Base-by-base conservation (phyloP, 2,797 vertebrate genomes). In the Clarias fuscus region DNA sequence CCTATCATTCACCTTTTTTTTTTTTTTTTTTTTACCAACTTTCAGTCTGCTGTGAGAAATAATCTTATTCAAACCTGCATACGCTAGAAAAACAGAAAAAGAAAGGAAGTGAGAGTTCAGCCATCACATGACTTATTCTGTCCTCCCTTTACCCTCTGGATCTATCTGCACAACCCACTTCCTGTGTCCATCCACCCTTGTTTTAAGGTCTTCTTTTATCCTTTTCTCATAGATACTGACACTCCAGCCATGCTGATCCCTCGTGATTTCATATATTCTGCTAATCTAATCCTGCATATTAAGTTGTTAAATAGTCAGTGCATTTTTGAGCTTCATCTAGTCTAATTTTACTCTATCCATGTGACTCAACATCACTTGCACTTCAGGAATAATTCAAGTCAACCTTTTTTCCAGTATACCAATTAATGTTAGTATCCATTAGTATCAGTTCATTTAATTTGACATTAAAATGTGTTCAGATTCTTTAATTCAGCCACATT, bases 271-370 rank as follows among this genome's bases (percentile, higher is more conserved):
- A 88, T 84, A 94, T 95, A 92, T 92, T 90, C 91, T 82, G 72
- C 91, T 86, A 94, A 95, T 95, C 90, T 33, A 92, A 93, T 95
- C 92, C 73, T 89, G 89, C 65, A 61, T 61, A 78, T 94, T 93
- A 92, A 79, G 78, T 93, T 7, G 81, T 92, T 94, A 91, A 88
- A 82, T 72, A 85, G 85, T 83, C 89, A 73, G 77, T 24, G 59
- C 10, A 67, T 37, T 72, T 67, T 65, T 48, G 22, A 58, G 3
- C 70, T 83, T 48, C 14, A 22, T 71, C 40, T 48, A 17, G 53
- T 53, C 27, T 73, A 7, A 61, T 48, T 62, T 79, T 24, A 5
- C 72, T 6, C 24, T 73, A 73, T 59, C 87, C 33, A 80, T 82
- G 22, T 91, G 59, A 88, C 65, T 43, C 56, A 43, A 53, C 27